A percentile compares a stretch with the other conserved stretches of the same genome.
Conservation (phyloP, 2,113 vertebrate species). For the Alectura lathami region DNA sequence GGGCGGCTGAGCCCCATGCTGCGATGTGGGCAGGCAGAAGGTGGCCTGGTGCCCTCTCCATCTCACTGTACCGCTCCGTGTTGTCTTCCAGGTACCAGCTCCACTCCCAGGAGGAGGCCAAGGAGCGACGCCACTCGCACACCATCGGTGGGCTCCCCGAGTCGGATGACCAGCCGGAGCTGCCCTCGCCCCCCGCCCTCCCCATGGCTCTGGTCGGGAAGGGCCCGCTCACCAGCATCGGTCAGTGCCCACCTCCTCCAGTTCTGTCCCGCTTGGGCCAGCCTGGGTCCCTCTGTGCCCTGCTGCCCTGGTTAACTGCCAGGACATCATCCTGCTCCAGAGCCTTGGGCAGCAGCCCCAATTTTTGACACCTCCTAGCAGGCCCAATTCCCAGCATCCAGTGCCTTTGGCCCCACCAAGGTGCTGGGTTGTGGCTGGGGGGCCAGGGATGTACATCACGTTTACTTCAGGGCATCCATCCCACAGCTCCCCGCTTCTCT, state of each 20-base stretch:
- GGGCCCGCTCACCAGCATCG: conserved; percentile 82
- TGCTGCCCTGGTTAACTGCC: too few species aligned
- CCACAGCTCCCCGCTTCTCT: background rate
- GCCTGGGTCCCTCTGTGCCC: background rate
- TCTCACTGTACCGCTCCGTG: background rate
- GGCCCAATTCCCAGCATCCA: background rate
- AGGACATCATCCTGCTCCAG: background rate
- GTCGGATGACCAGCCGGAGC: conserved; percentile 79
- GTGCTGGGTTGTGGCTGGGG: background rate
- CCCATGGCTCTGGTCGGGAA: conserved; percentile 83
- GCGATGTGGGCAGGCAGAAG: background rate
- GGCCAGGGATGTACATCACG: background rate
- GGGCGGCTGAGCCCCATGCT: background rate
- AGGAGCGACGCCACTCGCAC: conserved; percentile 91
- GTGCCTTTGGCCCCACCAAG: background rate
- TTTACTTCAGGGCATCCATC: background rate
- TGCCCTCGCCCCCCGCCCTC: conserved; percentile 85
- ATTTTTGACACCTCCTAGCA: background rate
- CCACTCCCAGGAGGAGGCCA: conserved; percentile 87
- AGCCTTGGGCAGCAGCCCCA: background rate
- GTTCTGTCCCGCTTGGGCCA: background rate
- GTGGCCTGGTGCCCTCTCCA: background rate
- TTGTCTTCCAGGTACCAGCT: conserved; percentile 82
- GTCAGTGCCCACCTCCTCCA: conserved; percentile 68
- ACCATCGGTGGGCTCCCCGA: conserved; percentile 81